phyloP scores from a whole-genome alignment of 2,888 invertebrate genomes.

The Eristalinus sepulchralis region DNA sequence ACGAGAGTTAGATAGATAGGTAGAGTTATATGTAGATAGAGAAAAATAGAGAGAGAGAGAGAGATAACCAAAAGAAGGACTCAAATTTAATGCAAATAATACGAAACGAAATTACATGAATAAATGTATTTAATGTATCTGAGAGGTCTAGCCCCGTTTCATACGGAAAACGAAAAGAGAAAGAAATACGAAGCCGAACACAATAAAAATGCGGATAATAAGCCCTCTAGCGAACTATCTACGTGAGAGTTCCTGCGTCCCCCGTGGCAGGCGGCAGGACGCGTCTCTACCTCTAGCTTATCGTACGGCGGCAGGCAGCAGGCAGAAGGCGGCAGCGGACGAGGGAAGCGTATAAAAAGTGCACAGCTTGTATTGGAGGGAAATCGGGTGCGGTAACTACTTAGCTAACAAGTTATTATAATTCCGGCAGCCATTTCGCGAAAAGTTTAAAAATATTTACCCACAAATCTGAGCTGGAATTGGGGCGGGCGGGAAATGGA shows the following conservation, averaged over 20 bases:
- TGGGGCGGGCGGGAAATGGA: conserved; percentile 46
- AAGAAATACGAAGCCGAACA: conserved; percentile 40
- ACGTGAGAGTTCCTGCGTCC: conserved; percentile 51
- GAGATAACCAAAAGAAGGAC: conserved; percentile 12
- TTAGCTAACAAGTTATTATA: conserved; percentile 64
- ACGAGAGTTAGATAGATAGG: not conserved
- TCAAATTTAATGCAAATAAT: conserved; percentile 64
- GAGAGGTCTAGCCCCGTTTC: conserved; percentile 37
- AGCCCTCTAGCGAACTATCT: conserved; percentile 55
- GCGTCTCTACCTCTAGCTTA: conserved; percentile 9
- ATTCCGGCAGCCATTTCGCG: conserved; percentile 46
- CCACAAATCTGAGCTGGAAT: conserved; percentile 10
- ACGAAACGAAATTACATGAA: conserved; percentile 65
- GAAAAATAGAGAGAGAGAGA: not conserved
- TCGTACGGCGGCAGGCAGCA: conserved; percentile 3
- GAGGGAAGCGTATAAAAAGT: not conserved
- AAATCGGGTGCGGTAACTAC: conserved; percentile 55
- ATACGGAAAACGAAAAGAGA: conserved; percentile 25
- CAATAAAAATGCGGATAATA: conserved; percentile 41
- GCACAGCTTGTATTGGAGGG: not conserved
- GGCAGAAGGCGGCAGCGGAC: not conserved
- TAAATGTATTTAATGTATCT: conserved; percentile 66
- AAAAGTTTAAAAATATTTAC: conserved; percentile 40
- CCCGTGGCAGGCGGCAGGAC: conserved; percentile 28
- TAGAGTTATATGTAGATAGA: not conserved